Evolutionary conservation across 2,113 vertebrate genomes (phyloP).

Genomic region (Neofelis nebulosa): DNA sequence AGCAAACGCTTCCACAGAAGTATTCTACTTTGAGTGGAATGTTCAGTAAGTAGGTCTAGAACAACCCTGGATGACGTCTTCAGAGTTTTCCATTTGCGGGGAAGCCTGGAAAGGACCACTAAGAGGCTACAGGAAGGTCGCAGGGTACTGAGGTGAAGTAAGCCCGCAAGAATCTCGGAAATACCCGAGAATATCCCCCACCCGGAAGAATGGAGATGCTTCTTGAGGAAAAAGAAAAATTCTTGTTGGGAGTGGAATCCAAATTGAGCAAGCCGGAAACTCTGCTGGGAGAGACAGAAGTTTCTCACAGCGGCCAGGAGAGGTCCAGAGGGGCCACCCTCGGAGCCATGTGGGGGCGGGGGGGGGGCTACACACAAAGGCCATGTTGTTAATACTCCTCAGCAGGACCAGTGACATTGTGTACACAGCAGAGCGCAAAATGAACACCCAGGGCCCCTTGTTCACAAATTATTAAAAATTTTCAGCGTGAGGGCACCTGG

Average conservation of each 20-base stretch:
- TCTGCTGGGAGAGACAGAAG: background rate
- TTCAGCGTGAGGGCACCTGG: too few relatives aligned
- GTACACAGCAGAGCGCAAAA: background rate
- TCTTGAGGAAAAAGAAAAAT: background rate
- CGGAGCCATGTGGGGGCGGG: background rate
- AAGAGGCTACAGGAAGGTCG: background rate
- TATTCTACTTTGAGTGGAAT: background rate
- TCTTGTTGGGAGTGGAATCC: background rate
- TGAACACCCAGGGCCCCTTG: background rate
- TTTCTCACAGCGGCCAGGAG: background rate
- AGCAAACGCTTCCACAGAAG: conserved; percentile 24
- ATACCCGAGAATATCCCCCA: background rate
- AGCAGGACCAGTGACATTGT: background rate
- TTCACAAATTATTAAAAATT: background rate
- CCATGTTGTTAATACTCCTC: background rate
- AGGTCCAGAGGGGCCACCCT: background rate
- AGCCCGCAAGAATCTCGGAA: background rate
- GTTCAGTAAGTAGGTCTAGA: background rate
- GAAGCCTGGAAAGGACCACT: background rate
- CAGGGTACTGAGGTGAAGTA: background rate
- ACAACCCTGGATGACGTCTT: background rate
- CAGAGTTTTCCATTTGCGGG: background rate
- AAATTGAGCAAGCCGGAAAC: background rate
- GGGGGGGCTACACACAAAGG: background rate
- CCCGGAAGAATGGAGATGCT: background rate